phyloP scores from a whole-genome alignment of 2,113 vertebrate genomes.

The Brienomyrus brachyistius region DNA sequence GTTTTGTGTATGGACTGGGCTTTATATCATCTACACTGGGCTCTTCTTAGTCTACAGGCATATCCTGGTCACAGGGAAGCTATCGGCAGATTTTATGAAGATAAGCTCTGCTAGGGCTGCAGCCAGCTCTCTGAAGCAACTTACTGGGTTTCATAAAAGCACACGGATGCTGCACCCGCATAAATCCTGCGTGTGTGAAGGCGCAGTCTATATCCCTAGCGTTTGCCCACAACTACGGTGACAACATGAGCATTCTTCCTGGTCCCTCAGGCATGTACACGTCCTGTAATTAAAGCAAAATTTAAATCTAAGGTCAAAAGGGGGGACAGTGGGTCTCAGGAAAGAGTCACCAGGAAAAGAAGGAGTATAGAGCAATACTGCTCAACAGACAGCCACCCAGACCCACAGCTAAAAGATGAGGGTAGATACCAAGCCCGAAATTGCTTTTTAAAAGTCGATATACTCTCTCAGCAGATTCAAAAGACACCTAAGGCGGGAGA shows the following conservation, averaged over 20 bases:
- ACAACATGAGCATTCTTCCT: neutral
- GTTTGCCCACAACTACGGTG: neutral
- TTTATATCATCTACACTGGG: neutral
- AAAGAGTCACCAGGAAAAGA: conserved; percentile 39
- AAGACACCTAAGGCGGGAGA: conserved; percentile 46
- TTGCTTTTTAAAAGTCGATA: conserved; percentile 58
- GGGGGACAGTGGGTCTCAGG: conserved; percentile 34
- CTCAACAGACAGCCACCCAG: conserved; percentile 53
- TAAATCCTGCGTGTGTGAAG: neutral
- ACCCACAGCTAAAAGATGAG: conserved; percentile 47
- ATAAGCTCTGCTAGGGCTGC: neutral
- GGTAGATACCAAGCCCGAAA: conserved; percentile 58
- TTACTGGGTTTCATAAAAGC: neutral
- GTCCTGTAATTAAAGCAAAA: neutral
- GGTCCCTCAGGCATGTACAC: neutral
- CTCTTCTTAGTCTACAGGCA: neutral
- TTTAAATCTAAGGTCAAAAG: neutral
- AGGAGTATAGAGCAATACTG: conserved; percentile 42
- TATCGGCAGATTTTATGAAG: neutral
- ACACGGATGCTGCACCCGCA: neutral
- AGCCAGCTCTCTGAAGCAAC: neutral
- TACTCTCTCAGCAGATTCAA: conserved; percentile 51
- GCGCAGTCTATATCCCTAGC: neutral
- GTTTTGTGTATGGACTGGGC: neutral
- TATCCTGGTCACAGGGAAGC: neutral